These are phyloP conservation scores for Acipenser ruthenus DNA, from an alignment of 2,797 vertebrate species.

Conservation along the genomic window DNA sequence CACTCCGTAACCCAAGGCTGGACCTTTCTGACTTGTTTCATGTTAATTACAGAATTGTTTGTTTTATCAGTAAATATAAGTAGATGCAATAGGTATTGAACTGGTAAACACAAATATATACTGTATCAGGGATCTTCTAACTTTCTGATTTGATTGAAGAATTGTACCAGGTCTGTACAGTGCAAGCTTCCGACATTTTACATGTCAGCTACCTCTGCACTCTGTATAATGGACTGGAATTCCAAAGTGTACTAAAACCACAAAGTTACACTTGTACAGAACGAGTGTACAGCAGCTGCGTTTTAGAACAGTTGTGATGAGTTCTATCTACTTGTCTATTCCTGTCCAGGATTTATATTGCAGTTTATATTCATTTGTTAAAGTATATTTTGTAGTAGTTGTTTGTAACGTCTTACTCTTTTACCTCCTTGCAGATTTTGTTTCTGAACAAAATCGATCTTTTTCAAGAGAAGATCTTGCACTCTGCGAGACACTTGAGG, in stretches of 20 bases:
- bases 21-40: neutral
- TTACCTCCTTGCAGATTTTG: constrained; percentile 53
- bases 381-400: constrained; percentile 29
- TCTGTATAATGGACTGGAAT: too few species aligned
- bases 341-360: too few species aligned
- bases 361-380: neutral
- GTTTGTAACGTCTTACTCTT: constrained; percentile 36
- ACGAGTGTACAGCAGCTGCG: too few species aligned
- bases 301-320: too few species aligned
- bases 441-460: constrained; percentile 75
- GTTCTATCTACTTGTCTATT: neutral
- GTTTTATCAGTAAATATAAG: neutral
- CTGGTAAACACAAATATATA: neutral
- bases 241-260: too few species aligned
- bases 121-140: too few species aligned
- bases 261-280: too few species aligned
- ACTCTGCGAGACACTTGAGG: constrained; percentile 57
- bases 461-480: constrained; percentile 70
- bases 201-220: too few species aligned
- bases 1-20: neutral
- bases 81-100: neutral
- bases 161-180: too few species aligned
- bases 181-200: too few species aligned
- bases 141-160: too few species aligned
- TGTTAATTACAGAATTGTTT: neutral